A percentile compares a stretch with the other conserved stretches of the same genome.
These are phyloP conservation scores for Acanthacorydalis orientalis DNA, from an alignment of 2,888 invertebrate species.

Conservation along the genomic window DNA sequence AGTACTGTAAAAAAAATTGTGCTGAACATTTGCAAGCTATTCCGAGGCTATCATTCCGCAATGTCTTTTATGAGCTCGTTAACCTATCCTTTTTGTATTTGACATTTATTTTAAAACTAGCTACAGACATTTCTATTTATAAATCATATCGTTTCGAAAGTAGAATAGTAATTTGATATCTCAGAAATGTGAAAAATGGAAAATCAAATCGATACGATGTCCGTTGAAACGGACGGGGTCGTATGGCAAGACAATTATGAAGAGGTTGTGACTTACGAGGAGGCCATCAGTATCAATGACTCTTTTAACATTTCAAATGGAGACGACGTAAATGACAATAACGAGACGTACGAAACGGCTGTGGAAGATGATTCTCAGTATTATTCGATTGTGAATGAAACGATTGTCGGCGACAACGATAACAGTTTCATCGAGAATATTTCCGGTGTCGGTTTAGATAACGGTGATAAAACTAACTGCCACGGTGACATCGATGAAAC, in stretches of 20 bases:
- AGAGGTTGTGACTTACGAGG: slow-evolving; percentile 10
- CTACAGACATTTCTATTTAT: too few species aligned
- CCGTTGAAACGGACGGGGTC: slow-evolving; percentile 5
- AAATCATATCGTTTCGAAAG: too few species aligned
- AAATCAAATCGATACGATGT: too few species aligned
- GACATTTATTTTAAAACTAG: too few species aligned
- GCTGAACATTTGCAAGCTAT: too few species aligned
- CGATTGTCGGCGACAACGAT: slow-evolving; percentile 14
- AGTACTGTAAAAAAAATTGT: too few species aligned
- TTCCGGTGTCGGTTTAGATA: neutral
- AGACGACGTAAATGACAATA: slow-evolving; percentile 11
- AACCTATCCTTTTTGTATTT: too few species aligned
- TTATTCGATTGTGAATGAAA: slow-evolving; percentile 20
- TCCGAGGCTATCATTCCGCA: too few species aligned
- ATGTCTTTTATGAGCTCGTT: too few species aligned
- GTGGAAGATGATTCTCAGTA: slow-evolving; percentile 19
- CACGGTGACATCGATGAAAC: slow-evolving; percentile 11
- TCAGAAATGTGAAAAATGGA: too few species aligned
- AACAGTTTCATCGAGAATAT: slow-evolving; percentile 11
- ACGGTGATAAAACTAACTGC: neutral
- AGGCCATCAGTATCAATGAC: slow-evolving; percentile 10
- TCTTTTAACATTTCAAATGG: slow-evolving; percentile 12
- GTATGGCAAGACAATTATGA: slow-evolving; percentile 12
- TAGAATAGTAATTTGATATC: too few species aligned
- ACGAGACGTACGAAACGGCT: slow-evolving; percentile 20